A percentile compares a stretch with the other conserved stretches of the same genome.
phyloP scores from a whole-genome alignment of 2,888 invertebrate species.

The Geophilus truncorum region DNA sequence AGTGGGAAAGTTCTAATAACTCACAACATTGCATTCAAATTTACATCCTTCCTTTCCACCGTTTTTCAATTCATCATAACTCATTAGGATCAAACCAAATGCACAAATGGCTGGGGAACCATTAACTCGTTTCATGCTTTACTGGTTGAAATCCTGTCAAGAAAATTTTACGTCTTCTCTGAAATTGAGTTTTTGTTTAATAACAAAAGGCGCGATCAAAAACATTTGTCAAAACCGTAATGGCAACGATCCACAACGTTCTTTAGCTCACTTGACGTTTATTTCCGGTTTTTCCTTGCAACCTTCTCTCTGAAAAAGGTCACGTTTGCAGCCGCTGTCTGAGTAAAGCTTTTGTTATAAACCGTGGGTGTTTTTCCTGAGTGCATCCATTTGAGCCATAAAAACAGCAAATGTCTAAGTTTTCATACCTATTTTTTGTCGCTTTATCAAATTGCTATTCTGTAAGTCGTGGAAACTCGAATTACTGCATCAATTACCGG shows the following conservation, averaged over 20 bases:
- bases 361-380: conserved; percentile 16
- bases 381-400: background rate
- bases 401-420: background rate
- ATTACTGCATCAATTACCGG: too few relatives aligned
- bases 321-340: background rate
- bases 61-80: background rate
- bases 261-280: background rate
- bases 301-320: background rate
- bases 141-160: too few relatives aligned
- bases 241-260: background rate
- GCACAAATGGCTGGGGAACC: too few relatives aligned
- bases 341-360: background rate
- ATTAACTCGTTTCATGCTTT: too few relatives aligned
- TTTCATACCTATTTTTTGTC: background rate
- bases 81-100: too few relatives aligned
- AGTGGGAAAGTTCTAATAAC: background rate
- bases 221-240: background rate
- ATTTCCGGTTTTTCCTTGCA: background rate
- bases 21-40: background rate
- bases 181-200: background rate
- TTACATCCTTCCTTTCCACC: background rate
- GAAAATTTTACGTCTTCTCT: background rate
- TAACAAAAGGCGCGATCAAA: background rate
- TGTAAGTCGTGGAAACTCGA: too few relatives aligned
- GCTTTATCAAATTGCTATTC: background rate